Evolutionary conservation across 2,797 vertebrate species (phyloP).

Genomic region (Sebastes steindachneri): DNA sequence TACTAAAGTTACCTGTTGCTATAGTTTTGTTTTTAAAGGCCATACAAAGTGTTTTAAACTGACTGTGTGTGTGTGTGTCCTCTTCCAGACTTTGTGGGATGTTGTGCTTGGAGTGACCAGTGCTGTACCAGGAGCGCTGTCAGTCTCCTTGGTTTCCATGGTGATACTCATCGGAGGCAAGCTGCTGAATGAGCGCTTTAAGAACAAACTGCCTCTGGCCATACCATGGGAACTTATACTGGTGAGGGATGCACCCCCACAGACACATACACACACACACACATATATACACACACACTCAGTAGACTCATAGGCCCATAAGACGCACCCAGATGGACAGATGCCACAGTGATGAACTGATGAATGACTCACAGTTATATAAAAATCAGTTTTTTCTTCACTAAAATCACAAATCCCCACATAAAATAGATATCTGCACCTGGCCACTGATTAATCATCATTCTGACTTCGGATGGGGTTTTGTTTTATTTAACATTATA

Average conservation of each 20-base stretch:
- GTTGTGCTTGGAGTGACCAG: conserved; percentile 45
- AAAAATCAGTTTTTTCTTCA: conserved; percentile 51
- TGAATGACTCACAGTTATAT: conserved; percentile 61
- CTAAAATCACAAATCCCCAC: conserved; percentile 21
- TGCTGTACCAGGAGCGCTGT: conserved; percentile 49
- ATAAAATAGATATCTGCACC: conserved; percentile 36
- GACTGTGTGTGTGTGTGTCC: not conserved
- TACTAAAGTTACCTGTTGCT: not conserved
- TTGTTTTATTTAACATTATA: not conserved
- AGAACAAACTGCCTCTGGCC: conserved; percentile 85
- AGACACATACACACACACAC: not conserved
- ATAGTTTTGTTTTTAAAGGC: not conserved
- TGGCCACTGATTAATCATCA: conserved; percentile 31
- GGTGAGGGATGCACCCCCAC: conserved; percentile 70
- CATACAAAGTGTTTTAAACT: not conserved
- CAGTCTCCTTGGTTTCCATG: conserved; percentile 80
- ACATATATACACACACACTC: not conserved
- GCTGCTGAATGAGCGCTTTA: conserved; percentile 87
- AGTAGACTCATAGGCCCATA: conserved; percentile 29
- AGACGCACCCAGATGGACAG: conserved; percentile 60
- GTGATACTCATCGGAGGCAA: conserved; percentile 86
- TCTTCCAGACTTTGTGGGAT: conserved; percentile 62
- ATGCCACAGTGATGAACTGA: conserved; percentile 57
- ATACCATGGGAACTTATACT: conserved; percentile 91
- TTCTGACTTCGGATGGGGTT: conserved; percentile 9